Evolutionary conservation across 2,888 invertebrate species (phyloP).

Genomic region (Hofmannophila pseudospretella): DNA sequence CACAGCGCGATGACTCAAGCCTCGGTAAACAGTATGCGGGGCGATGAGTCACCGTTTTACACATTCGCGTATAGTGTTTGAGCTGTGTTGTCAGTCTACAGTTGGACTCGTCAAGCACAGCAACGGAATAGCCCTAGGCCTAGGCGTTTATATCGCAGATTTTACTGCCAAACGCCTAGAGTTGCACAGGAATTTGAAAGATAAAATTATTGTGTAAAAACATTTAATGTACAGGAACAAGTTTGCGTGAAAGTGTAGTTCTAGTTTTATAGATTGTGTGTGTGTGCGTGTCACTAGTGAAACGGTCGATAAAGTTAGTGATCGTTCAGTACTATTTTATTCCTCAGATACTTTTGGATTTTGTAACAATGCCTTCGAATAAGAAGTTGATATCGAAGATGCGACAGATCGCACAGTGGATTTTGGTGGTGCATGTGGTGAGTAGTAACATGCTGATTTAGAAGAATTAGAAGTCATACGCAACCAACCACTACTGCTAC

Average conservation of each 20-base stretch:
- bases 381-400: constrained; percentile 68
- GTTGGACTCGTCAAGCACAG: constrained; percentile 72
- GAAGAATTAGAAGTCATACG: no score
- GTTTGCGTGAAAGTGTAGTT: constrained; percentile 68
- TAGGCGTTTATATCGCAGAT: constrained; percentile 68
- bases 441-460: constrained; percentile 39
- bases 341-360: constrained; percentile 43
- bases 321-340: constrained; percentile 65
- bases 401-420: constrained; percentile 68
- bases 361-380: constrained; percentile 65
- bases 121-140: constrained; percentile 60
- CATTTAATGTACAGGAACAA: constrained; percentile 50
- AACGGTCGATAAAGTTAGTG: constrained; percentile 71
- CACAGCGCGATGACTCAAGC: constrained; percentile 72
- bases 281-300: constrained; percentile 72
- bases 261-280: constrained; percentile 46
- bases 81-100: constrained; percentile 76
- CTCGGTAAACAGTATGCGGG: constrained; percentile 78
- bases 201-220: constrained; percentile 43
- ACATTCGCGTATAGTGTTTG: constrained; percentile 78
- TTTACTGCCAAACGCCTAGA: constrained; percentile 65
- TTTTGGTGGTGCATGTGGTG: constrained; percentile 70
- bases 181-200: constrained; percentile 41
- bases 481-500: not conserved
- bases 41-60: constrained; percentile 78